These are phyloP conservation scores for Drosophila affinis DNA, from an alignment of 2,888 invertebrate genomes.

Conservation along the genomic window DNA sequence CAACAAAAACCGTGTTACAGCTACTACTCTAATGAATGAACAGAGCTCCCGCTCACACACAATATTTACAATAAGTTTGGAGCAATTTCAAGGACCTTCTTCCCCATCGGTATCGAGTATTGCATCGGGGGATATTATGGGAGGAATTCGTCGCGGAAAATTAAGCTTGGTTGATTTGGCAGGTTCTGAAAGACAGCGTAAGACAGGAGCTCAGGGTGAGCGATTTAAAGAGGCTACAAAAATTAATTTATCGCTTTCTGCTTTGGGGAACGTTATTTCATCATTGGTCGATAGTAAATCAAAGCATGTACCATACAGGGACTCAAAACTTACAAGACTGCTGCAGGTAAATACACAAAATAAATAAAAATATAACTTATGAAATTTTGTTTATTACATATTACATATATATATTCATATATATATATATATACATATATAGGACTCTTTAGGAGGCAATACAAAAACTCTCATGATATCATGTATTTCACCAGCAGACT, in stretches of 20 bases:
- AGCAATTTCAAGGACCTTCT: conserved; percentile 87
- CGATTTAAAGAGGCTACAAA: conserved; percentile 94
- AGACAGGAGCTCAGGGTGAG: conserved; percentile 93
- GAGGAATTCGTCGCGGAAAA: conserved; percentile 84
- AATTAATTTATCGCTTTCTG: conserved; percentile 94
- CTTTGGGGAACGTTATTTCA: conserved; percentile 94
- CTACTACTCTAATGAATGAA: conserved; percentile 95
- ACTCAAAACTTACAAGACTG: conserved; percentile 92
- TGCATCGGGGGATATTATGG: conserved; percentile 25
- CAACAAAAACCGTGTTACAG: conserved; percentile 91
- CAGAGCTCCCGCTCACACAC: conserved; percentile 94
- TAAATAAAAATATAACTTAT: background rate
- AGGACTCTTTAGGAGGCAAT: conserved; percentile 93
- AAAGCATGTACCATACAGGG: conserved; percentile 92
- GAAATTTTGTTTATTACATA: background rate
- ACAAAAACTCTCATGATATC: conserved; percentile 95
- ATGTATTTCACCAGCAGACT: conserved; percentile 92
- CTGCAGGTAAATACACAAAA: conserved; percentile 85
- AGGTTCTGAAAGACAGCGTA: conserved; percentile 93
- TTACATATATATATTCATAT: too few relatives aligned
- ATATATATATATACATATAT: conserved; percentile 5
- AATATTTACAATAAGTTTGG: conserved; percentile 93
- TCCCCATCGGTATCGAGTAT: conserved; percentile 8
- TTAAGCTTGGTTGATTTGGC: conserved; percentile 95
- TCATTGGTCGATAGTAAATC: conserved; percentile 93